Base-by-base conservation (phyloP, 1,140 invertebrate species). In the Brachionus koreanus region DNA sequence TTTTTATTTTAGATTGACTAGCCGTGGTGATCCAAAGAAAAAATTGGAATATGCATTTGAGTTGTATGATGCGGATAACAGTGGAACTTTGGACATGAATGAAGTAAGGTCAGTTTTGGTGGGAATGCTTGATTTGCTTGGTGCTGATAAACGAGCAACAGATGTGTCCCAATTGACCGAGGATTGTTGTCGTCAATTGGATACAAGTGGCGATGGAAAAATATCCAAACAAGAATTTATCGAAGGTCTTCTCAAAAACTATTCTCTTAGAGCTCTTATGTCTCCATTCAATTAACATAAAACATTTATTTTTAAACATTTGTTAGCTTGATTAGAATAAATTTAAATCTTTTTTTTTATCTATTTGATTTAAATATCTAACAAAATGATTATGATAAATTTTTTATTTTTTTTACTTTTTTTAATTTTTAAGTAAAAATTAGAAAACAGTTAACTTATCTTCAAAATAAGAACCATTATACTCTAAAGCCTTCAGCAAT, bases 241-340 rank as follows among this genome's bases (percentile, higher is more conserved):
- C 5, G 57, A 61, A 12, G 76, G 49, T 61, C 57, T 79, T 42
- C 39, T 79, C 29, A 57, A 57, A 42, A 61, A 57, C 25, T 57
- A 57, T 61, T 61, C 23, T 61, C 61, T 79, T 10, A 16, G 46
- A 61, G 16, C 46, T 13, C 12, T 79, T 7, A 61, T 79, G 76
- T 79, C 76, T 23, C 76, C 76, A n/a, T 79, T 79, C 25, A 61
- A 79, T 79, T 79, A 79, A 39, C 43, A 49, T 49, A 29, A 29
- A 29, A 3, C 29, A 52, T 29, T 29, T n/a, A n/a, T n/a, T n/a
- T n/a, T n/a, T n/a, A n/a, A n/a, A n/a, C n/a, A n/a, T n/a, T n/a
- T n/a, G n/a, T n/a, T n/a, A 29, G 29, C 29, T 29, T 29, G 29
- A 29, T 29, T 29, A 29, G 29, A 29, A 29, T 29, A 29, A 29